phyloP scores from a whole-genome alignment of 1,140 invertebrate species.

The Drosophila varians region DNA sequence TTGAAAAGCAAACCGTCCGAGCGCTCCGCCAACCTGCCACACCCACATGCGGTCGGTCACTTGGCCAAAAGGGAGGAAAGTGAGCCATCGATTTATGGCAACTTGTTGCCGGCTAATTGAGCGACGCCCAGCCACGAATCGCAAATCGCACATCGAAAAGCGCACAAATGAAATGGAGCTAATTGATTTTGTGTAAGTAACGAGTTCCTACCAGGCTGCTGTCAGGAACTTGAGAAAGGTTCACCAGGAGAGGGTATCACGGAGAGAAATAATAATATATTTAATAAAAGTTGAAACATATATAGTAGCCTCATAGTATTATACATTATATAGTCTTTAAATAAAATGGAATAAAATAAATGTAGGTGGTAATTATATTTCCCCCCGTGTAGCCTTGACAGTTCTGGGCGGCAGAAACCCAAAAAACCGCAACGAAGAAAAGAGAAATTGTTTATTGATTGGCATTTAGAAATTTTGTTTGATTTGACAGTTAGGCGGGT shows the following conservation, averaged over 20 bases:
- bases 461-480: constrained; percentile 77
- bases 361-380: too few relatives aligned
- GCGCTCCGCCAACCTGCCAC: constrained; percentile 1
- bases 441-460: constrained; percentile 78
- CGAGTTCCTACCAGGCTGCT: constrained; percentile 40
- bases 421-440: constrained; percentile 46
- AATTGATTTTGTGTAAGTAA: constrained; percentile 61
- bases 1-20: constrained; percentile 59
- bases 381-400: constrained; percentile 31
- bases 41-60: constrained; percentile 15
- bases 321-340: background rate
- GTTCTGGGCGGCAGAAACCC: constrained; percentile 31
- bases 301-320: too few relatives aligned
- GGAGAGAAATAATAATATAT: background rate
- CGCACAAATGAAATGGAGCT: constrained; percentile 54
- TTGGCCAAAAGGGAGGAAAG: constrained; percentile 49
- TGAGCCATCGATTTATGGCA: constrained; percentile 52
- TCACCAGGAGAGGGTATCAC: constrained; percentile 10
- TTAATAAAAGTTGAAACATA: too few relatives aligned
- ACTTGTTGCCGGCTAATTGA: constrained; percentile 77
- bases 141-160: constrained; percentile 48
- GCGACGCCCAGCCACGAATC: constrained; percentile 44
- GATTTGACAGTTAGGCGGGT: constrained; percentile 62
- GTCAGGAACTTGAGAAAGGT: constrained; percentile 56
- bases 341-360: background rate